A percentile compares a stretch with the other conserved stretches of the same genome.
Conservation (phyloP, 2,113 vertebrate genomes). For the Gymnobelideus leadbeateri region DNA sequence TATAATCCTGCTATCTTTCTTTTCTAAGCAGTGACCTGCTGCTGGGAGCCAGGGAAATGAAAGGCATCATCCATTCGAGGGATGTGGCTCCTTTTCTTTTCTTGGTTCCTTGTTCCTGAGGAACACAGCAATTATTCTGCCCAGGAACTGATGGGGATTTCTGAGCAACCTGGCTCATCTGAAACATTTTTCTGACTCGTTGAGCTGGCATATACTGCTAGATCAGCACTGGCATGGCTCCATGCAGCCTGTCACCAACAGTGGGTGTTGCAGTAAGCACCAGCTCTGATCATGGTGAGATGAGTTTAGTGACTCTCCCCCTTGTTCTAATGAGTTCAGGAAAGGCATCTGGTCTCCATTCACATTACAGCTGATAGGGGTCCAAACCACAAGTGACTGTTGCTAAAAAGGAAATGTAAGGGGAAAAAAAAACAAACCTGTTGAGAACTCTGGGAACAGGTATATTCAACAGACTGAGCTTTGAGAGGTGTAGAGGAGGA, state of each 20-base stretch:
- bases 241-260: constrained; percentile 86
- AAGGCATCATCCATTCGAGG: constrained; percentile 75
- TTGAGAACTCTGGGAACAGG: constrained; percentile 78
- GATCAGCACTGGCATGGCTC: constrained; percentile 86
- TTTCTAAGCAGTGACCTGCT: constrained; percentile 80
- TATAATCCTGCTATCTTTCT: constrained; percentile 71
- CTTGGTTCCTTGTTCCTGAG: constrained; percentile 80
- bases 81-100: constrained; percentile 76
- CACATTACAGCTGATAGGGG: constrained; percentile 78
- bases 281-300: constrained; percentile 83
- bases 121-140: constrained; percentile 85
- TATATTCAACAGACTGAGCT: constrained; percentile 79
- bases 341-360: constrained; percentile 82
- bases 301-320: constrained; percentile 77
- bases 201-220: constrained; percentile 87
- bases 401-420: constrained; percentile 81
- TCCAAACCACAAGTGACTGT: constrained; percentile 79
- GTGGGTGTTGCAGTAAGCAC: constrained; percentile 85
- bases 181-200: constrained; percentile 86
- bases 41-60: constrained; percentile 73
- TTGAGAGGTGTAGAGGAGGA: constrained; percentile 39
- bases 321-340: constrained; percentile 80
- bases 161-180: constrained; percentile 86
- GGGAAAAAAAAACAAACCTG: constrained; percentile 70
- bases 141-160: constrained; percentile 84